phyloP scores from a whole-genome alignment of 2,888 invertebrate species.

The Theodoxus fluviatilis region DNA sequence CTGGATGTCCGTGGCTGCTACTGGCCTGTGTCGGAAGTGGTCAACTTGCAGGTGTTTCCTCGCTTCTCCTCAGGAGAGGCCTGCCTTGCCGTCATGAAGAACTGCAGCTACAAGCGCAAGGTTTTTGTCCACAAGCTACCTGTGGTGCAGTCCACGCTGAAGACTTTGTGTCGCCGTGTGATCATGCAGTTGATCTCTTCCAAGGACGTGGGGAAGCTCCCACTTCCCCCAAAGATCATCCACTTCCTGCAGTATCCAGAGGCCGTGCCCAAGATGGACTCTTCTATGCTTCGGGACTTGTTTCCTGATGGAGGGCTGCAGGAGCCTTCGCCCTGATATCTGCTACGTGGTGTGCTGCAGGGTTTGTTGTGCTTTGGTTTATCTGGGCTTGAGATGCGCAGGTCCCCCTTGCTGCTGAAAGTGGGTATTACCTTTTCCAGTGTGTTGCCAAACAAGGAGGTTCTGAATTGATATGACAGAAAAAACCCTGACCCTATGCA shows the following conservation, averaged over 20 bases:
- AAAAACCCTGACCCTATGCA: too few species aligned
- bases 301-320: too few species aligned
- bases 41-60: slow-evolving; percentile 52
- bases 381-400: too few species aligned
- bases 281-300: too few species aligned
- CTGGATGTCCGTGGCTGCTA: slow-evolving; percentile 48
- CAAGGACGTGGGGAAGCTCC: slow-evolving; percentile 40
- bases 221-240: slow-evolving; percentile 41
- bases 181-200: slow-evolving; percentile 42
- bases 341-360: too few species aligned
- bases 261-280: too few species aligned
- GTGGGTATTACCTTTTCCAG: too few species aligned
- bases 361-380: too few species aligned
- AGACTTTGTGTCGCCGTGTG: slow-evolving; percentile 43
- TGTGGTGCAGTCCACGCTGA: slow-evolving; percentile 34
- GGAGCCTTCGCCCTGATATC: too few species aligned
- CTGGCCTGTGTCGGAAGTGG: slow-evolving; percentile 52
- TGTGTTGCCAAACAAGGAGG: too few species aligned
- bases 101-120: slow-evolving; percentile 44
- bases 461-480: too few species aligned
- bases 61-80: slow-evolving; percentile 49
- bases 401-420: too few species aligned
- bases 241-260: slow-evolving; percentile 33
- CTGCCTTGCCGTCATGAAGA: slow-evolving; percentile 47
- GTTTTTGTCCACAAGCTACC: slow-evolving; percentile 50